Evolutionary conservation across 2,797 vertebrate species (phyloP).

Genomic region (Steatocranus sp.): DNA sequence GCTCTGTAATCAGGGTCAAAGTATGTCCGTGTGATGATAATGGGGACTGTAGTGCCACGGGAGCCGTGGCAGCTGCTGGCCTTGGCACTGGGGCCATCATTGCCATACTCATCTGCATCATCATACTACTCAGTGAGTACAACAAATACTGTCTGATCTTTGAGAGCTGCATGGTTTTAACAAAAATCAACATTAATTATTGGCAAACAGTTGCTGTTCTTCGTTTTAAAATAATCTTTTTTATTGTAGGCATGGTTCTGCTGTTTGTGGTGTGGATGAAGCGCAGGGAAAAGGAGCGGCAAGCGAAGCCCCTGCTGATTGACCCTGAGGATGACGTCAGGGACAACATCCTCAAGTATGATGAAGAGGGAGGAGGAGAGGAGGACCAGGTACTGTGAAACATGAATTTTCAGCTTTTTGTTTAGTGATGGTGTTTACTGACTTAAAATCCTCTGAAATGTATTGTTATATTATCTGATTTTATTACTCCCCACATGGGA

Average conservation of each 20-base stretch:
- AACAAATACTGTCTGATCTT: accelerated
- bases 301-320: slow-evolving; percentile 94
- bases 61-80: slow-evolving; percentile 89
- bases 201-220: neutral
- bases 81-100: slow-evolving; percentile 96
- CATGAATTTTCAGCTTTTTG: neutral
- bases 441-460: neutral
- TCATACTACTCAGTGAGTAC: slow-evolving; percentile 92
- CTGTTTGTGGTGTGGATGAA: slow-evolving; percentile 96
- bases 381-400: slow-evolving; percentile 88
- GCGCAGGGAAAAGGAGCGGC: slow-evolving; percentile 91
- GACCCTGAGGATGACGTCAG: slow-evolving; percentile 97
- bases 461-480: neutral
- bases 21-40: slow-evolving; percentile 94
- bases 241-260: slow-evolving; percentile 88
- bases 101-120: slow-evolving; percentile 94
- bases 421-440: neutral
- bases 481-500: neutral
- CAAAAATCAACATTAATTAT: neutral
- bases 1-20: slow-evolving; percentile 90
- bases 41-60: slow-evolving; percentile 89
- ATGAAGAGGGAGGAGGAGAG: slow-evolving; percentile 96
- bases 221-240: neutral
- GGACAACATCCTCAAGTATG: slow-evolving; percentile 98
- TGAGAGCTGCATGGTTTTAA: neutral